A percentile compares a stretch with the other conserved stretches of the same genome.
These are phyloP conservation scores for Salarias fasciatus DNA, from an alignment of 2,797 vertebrate genomes.

Conservation along the genomic window DNA sequence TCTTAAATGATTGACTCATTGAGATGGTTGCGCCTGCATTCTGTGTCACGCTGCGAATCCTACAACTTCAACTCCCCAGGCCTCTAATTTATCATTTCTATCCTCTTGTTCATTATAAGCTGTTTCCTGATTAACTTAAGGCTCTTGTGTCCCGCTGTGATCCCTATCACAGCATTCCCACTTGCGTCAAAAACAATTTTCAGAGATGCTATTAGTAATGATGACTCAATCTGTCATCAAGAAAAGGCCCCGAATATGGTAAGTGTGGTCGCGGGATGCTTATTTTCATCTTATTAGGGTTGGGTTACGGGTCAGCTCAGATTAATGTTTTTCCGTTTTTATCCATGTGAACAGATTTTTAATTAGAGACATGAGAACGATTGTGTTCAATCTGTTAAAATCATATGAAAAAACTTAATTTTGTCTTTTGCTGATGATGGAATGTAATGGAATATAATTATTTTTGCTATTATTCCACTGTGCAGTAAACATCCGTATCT, in stretches of 20 bases:
- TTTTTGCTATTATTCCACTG: not conserved
- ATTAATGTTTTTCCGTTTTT: too few species aligned
- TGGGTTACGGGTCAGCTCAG: not conserved
- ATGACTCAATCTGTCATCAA: constrained; percentile 7
- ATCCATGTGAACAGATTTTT: too few species aligned
- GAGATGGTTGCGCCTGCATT: not conserved
- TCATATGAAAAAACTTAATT: too few species aligned
- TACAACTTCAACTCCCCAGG: constrained; percentile 13
- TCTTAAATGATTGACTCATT: constrained; percentile 9
- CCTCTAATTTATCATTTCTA: constrained; percentile 30
- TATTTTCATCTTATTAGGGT: too few species aligned
- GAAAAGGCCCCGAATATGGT: constrained; percentile 1
- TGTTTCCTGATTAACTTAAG: constrained; percentile 29
- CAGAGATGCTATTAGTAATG: constrained; percentile 25
- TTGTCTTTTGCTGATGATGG: too few species aligned
- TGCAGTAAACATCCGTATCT: not conserved
- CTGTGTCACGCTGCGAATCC: constrained; percentile 19
- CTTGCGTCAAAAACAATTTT: constrained; percentile 32
- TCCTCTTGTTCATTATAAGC: constrained; percentile 8
- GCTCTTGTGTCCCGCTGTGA: constrained; percentile 10
- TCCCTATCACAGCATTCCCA: constrained; percentile 21
- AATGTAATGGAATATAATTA: too few species aligned
- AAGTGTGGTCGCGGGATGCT: not conserved
- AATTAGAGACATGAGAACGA: too few species aligned
- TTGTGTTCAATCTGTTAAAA: too few species aligned